Evolutionary conservation across 2,888 invertebrate genomes (phyloP).

Genomic region (Formica aserva): DNA sequence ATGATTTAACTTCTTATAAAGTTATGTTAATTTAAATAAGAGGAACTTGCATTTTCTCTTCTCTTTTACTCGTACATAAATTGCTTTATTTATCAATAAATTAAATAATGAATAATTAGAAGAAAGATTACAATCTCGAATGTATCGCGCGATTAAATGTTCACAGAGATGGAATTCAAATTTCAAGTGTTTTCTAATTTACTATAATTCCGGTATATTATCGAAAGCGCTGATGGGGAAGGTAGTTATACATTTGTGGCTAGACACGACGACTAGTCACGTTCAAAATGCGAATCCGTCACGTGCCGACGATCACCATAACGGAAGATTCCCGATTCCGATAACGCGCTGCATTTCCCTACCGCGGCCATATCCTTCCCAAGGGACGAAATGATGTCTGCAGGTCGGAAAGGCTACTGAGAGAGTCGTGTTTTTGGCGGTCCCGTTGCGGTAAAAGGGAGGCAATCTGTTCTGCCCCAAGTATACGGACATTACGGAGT

Average conservation of each 20-base stretch:
- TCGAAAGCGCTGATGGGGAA: constrained; percentile 17
- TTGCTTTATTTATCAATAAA: neutral
- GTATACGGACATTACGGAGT: constrained; percentile 43
- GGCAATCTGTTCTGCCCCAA: constrained; percentile 69
- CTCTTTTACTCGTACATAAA: neutral
- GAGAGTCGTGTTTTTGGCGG: constrained; percentile 64
- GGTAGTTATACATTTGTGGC: constrained; percentile 35
- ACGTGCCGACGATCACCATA: constrained; percentile 47
- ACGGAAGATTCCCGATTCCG: constrained; percentile 52
- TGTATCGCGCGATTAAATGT: neutral
- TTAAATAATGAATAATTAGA: neutral
- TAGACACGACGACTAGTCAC: constrained; percentile 23
- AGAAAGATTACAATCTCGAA: neutral
- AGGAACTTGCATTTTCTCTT: neutral
- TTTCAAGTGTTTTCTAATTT: constrained; percentile 14
- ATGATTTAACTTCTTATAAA: neutral
- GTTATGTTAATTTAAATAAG: neutral
- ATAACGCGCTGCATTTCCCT: constrained; percentile 43
- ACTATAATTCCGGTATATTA: constrained; percentile 33
- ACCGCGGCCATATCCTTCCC: constrained; percentile 31
- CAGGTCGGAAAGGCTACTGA: constrained; percentile 51
- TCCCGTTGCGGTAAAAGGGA: constrained; percentile 64
- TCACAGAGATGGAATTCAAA: neutral
- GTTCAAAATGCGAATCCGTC: constrained; percentile 51
- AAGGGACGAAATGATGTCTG: constrained; percentile 35